Conservation (phyloP, 2,113 vertebrate genomes). For the Heteronetta atricapilla region DNA sequence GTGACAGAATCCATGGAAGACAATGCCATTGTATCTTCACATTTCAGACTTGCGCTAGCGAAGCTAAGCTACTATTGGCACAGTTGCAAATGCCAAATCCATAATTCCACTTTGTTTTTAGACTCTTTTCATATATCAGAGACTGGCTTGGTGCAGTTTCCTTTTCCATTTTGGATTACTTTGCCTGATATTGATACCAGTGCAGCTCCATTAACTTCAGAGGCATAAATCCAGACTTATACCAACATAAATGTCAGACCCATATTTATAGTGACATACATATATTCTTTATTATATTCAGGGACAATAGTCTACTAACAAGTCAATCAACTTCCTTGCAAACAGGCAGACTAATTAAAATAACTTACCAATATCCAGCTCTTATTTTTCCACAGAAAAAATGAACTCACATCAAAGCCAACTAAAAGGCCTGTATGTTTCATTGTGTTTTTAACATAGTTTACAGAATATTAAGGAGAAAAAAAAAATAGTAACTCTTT, state of each 20-base stretch:
- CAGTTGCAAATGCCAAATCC: not conserved
- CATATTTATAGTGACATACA: not conserved
- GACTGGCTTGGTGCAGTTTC: not conserved
- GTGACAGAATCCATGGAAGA: not conserved
- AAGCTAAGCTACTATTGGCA: not conserved
- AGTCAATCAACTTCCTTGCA: not conserved
- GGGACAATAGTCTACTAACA: conserved; percentile 20
- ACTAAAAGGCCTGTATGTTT: not conserved
- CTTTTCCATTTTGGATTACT: not conserved
- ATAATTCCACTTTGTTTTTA: not conserved
- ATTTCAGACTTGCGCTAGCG: not conserved
- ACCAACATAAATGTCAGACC: not conserved
- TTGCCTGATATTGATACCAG: not conserved
- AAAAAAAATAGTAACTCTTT: not conserved
- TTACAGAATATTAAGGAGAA: not conserved
- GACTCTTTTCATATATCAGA: not conserved
- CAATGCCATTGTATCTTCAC: not conserved
- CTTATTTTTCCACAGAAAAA: not conserved
- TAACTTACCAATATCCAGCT: not conserved
- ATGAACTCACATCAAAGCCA: not conserved
- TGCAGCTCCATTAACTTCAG: conserved; percentile 7
- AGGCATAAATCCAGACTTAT: not conserved
- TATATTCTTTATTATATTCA: conserved; percentile 9
- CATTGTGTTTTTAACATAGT: not conserved
- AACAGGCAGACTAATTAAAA: conserved; percentile 3